Evolutionary conservation across 2,888 invertebrate genomes (phyloP).

Genomic region (Trissoscelio sp.): DNA sequence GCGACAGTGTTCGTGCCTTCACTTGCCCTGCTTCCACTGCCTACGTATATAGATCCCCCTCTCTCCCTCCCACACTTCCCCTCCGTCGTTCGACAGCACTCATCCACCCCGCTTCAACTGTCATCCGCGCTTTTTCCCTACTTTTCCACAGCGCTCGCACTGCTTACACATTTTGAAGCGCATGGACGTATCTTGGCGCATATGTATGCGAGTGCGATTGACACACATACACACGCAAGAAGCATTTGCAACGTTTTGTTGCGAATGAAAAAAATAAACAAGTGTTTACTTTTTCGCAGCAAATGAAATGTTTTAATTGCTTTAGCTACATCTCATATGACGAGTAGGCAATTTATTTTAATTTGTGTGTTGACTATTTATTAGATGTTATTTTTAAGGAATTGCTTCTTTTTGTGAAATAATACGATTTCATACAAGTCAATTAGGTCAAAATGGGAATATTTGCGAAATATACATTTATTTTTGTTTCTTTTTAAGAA

Average conservation of each 20-base stretch:
- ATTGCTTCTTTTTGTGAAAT: too few relatives aligned
- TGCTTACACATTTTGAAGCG: constrained; percentile 44
- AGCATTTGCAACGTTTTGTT: constrained; percentile 3
- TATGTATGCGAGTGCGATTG: background rate
- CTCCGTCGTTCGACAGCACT: constrained; percentile 40
- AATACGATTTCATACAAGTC: too few relatives aligned
- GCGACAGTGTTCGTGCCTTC: constrained; percentile 44
- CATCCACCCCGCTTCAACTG: constrained; percentile 37
- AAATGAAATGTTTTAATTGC: constrained; percentile 1
- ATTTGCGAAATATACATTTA: too few relatives aligned
- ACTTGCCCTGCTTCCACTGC: constrained; percentile 56
- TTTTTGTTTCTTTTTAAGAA: too few relatives aligned
- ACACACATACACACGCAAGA: background rate
- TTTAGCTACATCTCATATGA: too few relatives aligned
- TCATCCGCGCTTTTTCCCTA: constrained; percentile 45
- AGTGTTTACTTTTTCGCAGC: background rate
- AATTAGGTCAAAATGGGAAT: too few relatives aligned
- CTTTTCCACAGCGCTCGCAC: constrained; percentile 30
- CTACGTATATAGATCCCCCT: constrained; percentile 15
- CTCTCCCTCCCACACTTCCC: too few relatives aligned
- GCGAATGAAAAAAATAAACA: background rate
- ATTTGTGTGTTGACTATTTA: too few relatives aligned
- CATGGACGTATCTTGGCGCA: background rate
- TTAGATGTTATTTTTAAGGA: too few relatives aligned
- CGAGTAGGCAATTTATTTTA: too few relatives aligned